Evolutionary conservation across 2,113 vertebrate genomes (phyloP).

Genomic region (Athene noctua): DNA sequence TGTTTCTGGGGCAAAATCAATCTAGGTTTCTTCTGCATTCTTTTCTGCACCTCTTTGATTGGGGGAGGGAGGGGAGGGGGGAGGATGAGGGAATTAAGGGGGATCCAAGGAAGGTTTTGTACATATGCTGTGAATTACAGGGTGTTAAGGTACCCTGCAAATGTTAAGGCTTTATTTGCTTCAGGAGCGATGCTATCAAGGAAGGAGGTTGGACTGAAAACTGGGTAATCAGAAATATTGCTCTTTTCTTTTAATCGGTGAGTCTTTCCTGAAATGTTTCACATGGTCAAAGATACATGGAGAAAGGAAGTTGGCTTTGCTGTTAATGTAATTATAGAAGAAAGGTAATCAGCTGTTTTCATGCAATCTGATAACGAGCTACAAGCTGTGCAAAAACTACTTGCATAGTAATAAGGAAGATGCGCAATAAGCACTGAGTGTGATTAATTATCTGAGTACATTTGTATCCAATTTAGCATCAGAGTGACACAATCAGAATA

Average conservation of each 20-base stretch:
- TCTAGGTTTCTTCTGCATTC: neutral
- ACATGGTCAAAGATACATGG: neutral
- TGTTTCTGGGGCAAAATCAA: neutral
- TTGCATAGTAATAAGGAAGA: constrained; percentile 45
- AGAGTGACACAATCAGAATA: constrained; percentile 27
- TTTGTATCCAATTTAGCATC: constrained; percentile 53
- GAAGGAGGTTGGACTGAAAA: neutral
- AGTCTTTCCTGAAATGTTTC: neutral
- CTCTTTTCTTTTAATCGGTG: neutral
- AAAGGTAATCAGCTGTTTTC: constrained; percentile 58
- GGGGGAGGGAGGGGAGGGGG: too few relatives aligned
- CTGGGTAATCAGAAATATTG: neutral
- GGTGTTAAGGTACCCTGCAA: neutral
- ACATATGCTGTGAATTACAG: too few relatives aligned
- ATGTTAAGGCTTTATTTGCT: neutral
- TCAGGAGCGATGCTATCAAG: neutral
- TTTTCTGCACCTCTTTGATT: neutral
- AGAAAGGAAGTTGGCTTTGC: neutral
- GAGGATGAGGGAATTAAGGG: neutral
- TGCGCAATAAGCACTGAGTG: constrained; percentile 44
- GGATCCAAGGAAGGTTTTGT: neutral
- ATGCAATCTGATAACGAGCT: constrained; percentile 45
- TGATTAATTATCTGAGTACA: constrained; percentile 61
- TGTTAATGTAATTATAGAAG: constrained; percentile 47
- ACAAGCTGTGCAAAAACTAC: constrained; percentile 49